A percentile compares a stretch with the other conserved stretches of the same genome.
phyloP scores from a whole-genome alignment of 2,797 vertebrate species.

The Leptodactylus fallax region DNA sequence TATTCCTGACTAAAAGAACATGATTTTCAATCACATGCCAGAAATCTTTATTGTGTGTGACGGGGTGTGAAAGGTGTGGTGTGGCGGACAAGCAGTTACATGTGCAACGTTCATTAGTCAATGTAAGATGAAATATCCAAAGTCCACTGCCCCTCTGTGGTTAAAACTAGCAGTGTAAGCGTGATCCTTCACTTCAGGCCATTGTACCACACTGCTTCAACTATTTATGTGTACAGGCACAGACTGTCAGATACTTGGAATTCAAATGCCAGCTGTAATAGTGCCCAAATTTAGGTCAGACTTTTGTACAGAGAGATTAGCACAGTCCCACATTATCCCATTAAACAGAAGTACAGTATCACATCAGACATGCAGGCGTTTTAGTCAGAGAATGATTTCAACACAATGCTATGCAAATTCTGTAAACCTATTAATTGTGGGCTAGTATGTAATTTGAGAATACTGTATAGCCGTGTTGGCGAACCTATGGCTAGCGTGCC shows the following conservation, averaged over 20 bases:
- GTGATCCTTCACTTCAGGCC: too few relatives aligned
- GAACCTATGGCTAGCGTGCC: too few relatives aligned
- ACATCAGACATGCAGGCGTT: background rate
- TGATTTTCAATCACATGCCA: background rate
- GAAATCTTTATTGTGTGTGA: background rate
- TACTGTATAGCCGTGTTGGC: background rate
- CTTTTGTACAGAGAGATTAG: background rate
- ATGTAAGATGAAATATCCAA: background rate
- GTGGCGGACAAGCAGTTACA: background rate
- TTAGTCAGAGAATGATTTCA: conserved; percentile 2
- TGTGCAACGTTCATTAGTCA: background rate
- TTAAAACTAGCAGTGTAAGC: background rate
- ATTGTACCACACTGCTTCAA: background rate
- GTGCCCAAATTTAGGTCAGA: conserved; percentile 4
- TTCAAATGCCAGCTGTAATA: background rate
- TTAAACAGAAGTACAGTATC: background rate
- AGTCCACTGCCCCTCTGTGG: background rate
- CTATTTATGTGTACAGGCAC: too few relatives aligned
- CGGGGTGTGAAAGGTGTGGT: background rate
- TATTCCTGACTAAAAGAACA: background rate
- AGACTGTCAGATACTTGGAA: background rate
- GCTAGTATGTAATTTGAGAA: background rate
- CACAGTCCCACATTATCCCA: conserved; percentile 8
- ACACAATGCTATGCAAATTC: background rate
- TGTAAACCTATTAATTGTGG: background rate